These are phyloP conservation scores for Notolepis coatsorum DNA, from an alignment of 2,797 vertebrate species.

Conservation along the genomic window DNA sequence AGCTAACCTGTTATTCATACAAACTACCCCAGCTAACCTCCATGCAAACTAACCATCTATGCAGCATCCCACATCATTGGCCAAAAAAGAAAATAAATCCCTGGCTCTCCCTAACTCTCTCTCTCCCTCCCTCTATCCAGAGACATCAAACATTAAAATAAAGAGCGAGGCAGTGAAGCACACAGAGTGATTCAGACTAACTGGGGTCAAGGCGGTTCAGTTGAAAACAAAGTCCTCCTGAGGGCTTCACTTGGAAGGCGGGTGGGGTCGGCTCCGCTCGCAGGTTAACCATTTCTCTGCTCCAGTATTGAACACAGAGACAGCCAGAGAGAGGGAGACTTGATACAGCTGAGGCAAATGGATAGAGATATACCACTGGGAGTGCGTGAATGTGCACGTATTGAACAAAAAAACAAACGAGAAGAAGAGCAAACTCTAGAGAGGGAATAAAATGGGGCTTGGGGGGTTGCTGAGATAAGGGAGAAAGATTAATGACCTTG, in stretches of 20 bases:
- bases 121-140: constrained; percentile 21
- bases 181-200: constrained; percentile 73
- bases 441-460: not conserved
- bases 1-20: no score
- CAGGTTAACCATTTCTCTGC: constrained; percentile 30
- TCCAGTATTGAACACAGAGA: constrained; percentile 22
- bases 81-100: no score
- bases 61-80: constrained; percentile 4
- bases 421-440: not conserved
- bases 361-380: no score
- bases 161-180: constrained; percentile 51
- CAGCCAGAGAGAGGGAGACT: not conserved
- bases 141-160: constrained; percentile 42
- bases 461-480: constrained; percentile 32
- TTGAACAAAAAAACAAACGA: constrained; percentile 12
- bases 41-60: constrained; percentile 32
- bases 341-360: no score
- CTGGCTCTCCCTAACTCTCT: constrained; percentile 5
- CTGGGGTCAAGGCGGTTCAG: constrained; percentile 74
- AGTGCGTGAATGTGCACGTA: no score
- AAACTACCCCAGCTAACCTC: constrained; percentile 29
- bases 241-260: constrained; percentile 57
- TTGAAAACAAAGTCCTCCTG: constrained; percentile 79
- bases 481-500: constrained; percentile 58
- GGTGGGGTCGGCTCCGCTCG: constrained; percentile 15